Conservation (phyloP, 2,888 invertebrate genomes). For the Pharmacophagus antenor region DNA sequence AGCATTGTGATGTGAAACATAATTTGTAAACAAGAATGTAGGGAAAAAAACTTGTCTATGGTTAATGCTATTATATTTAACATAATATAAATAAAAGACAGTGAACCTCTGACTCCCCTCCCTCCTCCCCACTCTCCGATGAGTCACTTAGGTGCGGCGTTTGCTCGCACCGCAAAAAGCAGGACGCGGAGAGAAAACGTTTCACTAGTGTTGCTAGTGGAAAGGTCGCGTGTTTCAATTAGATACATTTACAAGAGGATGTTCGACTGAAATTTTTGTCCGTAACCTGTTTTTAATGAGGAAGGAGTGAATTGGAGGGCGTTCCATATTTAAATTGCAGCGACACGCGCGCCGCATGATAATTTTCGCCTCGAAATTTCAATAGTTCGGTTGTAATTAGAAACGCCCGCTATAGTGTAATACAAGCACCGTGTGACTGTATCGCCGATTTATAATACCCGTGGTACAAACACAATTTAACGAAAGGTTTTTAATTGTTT, state of each 20-base stretch:
- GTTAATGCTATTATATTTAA: conserved; percentile 12
- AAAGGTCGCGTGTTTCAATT: conserved; percentile 55
- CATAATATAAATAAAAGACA: conserved; percentile 31
- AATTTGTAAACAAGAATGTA: conserved; percentile 10
- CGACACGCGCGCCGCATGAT: conserved; percentile 28
- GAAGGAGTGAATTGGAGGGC: conserved; percentile 68
- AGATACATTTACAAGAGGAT: conserved; percentile 59
- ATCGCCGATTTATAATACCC: conserved; percentile 23
- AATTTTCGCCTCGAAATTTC: conserved; percentile 30
- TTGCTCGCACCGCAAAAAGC: conserved; percentile 35
- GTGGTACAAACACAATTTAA: conserved; percentile 17
- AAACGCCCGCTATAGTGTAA: conserved; percentile 23
- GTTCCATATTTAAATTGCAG: conserved; percentile 51
- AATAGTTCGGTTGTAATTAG: conserved; percentile 31
- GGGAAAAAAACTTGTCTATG: conserved; percentile 2
- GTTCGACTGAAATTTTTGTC: conserved; percentile 62
- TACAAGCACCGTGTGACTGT: conserved; percentile 26
- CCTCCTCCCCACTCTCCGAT: no score
- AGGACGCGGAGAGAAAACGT: conserved; percentile 34
- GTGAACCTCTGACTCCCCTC: conserved; percentile 38
- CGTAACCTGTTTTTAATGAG: conserved; percentile 66
- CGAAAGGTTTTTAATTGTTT: conserved; percentile 14
- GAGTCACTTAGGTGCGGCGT: conserved; percentile 38
- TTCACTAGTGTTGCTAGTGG: conserved; percentile 34
- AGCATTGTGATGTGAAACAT: not conserved